Evolutionary conservation across 37 sponge, comb jelly and placozoan genomes (phyloP), one percentile per base, ranked within the genome.

Genomic region (Halisarca cf. caerulea): DNA sequence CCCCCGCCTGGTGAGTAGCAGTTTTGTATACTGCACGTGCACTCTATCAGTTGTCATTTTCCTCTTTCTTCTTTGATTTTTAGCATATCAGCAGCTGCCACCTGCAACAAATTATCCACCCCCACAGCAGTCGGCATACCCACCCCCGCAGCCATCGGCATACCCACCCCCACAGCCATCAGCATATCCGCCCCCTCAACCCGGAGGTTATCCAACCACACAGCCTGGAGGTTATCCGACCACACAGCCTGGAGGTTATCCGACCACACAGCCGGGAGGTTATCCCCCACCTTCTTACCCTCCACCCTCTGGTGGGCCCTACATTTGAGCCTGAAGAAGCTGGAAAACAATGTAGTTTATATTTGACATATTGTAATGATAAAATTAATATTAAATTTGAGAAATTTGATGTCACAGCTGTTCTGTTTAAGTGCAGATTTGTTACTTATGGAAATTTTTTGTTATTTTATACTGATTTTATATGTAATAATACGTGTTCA

Each of bases 101-200:
- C 51, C 51, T 14, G 51, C 51, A 14, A 47, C 51, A 47, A 11
- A 11, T 53, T 21, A 32, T 42, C 45, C 14, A 39, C 57, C 47
- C 41, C 62, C 57, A 25, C 85, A 21, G 18, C 59, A 37, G 24
- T 27, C 80, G 15, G 80, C 47, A 44, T 17, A n/a, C 35, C 54
- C 47, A 24, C 82, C 82, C 20, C 82, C 82, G 17, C 27, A 44
- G 7, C 53, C 80, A 53, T 54, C 55, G 28, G 24, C 78, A 14
- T 21, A 32, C 53, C 45, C 14, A 39, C 57, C 47, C 41, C 62
- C 57, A 25, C 85, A 21, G 18, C 59, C 32, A 6, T 27, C 80
- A 40, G 80, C 47, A 44, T 17, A n/a, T 9, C 54, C 47, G 9
- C 82, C 82, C 20, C 82, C 82, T 35, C 82, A 82, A 1, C 11